Base-by-base conservation (phyloP, 2,888 invertebrate species). In the Megaustenia siamemsis region DNA sequence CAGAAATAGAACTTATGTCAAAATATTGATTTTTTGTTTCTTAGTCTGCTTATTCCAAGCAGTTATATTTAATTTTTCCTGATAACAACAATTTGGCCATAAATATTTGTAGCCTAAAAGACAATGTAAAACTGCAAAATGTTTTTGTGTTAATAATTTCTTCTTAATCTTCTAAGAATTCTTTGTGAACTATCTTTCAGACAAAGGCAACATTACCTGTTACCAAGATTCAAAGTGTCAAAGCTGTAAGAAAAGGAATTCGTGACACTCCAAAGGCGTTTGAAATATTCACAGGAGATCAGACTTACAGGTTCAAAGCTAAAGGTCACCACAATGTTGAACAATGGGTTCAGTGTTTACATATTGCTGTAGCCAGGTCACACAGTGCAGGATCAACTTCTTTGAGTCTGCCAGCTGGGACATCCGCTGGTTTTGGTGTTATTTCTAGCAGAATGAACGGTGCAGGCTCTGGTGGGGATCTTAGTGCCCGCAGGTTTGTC, bases 221-320 rank as follows among this genome's bases (percentile, higher is more conserved):
- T 28, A 97, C 97, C 94, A 97, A 98, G 94, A 98, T 98, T 88
- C 96, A 98, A 24, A 97, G 97, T 60, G 98, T 98, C n/a, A 97
- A 98, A 92, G 98, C 98, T 21, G 97, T 98, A 0, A 95, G 97
- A 78, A 97, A 97, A 82, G 97, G 97, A 18, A 94, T 94, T 73
- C 95, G 98, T 82, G 97, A 97, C 94, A 97, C 98, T 91, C 98
- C 98, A 38, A 98, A 97, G 94, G 98, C 98, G 0, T 98, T 98
- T 95, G 98, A 98, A 95, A 98, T 98, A 91, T 98, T 98, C 95
- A 98, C 98, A 0, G 94, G 94, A 38, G 94, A 94, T 84, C 97
- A 98, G 94, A 97, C 97, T 94, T 96, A 98, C 89, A 97, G 98
- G 91, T 95, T 98, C 89, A 98, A 98, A 95, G 98, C 98, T 12